Evolutionary conservation across 2,113 vertebrate species (phyloP).

Genomic region (Actinemys pallida): DNA sequence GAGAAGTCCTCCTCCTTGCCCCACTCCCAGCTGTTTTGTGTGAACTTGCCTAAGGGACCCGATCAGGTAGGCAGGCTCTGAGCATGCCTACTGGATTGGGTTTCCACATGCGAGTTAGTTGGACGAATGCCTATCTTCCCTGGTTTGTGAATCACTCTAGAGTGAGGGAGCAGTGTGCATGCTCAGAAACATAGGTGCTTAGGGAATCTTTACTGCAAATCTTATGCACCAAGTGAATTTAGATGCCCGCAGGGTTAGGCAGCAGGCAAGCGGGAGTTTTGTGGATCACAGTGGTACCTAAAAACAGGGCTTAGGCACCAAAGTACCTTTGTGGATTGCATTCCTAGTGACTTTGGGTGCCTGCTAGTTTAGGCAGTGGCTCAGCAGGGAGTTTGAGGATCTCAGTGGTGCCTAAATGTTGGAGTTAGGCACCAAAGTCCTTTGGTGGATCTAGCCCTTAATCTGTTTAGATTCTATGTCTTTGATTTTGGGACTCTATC

Average conservation of each 20-base stretch:
- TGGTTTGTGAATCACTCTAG: background rate
- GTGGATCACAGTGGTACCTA: background rate
- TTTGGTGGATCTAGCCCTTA: background rate
- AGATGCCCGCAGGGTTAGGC: background rate
- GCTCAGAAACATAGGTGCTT: background rate
- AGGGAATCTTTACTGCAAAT: background rate
- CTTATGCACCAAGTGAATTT: background rate
- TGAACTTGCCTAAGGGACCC: background rate
- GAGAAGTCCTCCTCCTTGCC: background rate
- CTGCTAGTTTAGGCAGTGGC: background rate
- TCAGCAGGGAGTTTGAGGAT: background rate
- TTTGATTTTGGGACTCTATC: background rate
- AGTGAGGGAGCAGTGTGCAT: background rate
- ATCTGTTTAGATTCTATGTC: background rate
- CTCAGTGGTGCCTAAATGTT: background rate
- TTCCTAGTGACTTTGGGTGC: background rate
- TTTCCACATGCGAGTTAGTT: background rate
- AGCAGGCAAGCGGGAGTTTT: background rate
- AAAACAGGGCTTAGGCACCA: background rate
- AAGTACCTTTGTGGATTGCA: background rate
- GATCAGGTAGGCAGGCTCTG: background rate
- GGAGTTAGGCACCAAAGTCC: background rate
- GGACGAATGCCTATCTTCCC: background rate
- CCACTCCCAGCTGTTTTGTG: background rate
- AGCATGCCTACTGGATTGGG: background rate